These are phyloP conservation scores for Tragelaphus oryx DNA, from an alignment of 2,797 vertebrate genomes.

Conservation along the genomic window DNA sequence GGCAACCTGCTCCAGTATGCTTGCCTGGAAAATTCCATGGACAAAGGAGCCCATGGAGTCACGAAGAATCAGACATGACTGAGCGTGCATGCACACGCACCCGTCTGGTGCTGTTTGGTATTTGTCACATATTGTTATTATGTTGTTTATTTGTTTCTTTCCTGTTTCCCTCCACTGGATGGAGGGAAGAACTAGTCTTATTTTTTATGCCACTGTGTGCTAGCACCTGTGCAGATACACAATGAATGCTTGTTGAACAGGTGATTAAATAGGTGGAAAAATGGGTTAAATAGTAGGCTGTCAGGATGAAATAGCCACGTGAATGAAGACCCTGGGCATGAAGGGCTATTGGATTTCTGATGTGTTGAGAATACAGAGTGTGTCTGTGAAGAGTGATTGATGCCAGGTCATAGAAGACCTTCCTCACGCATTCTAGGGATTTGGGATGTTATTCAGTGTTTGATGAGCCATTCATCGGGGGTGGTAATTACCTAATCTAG, in stretches of 20 bases:
- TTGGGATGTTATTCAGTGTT: not conserved
- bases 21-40: not conserved
- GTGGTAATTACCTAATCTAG: not conserved
- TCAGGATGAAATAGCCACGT: not conserved
- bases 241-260: not conserved
- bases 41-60: not conserved
- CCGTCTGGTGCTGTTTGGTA: not conserved
- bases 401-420: not conserved
- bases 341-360: not conserved
- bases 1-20: not conserved
- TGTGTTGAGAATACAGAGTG: not conserved
- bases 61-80: not conserved
- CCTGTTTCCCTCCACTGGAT: not conserved
- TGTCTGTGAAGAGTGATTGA: not conserved
- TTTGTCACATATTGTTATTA: not conserved
- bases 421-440: not conserved
- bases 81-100: not conserved
- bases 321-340: not conserved
- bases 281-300: not conserved
- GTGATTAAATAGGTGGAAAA: not conserved
- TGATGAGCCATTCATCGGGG: not conserved
- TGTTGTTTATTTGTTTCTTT: not conserved
- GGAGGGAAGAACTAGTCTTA: not conserved
- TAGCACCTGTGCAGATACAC: not conserved
- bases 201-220: not conserved